phyloP scores from a whole-genome alignment of 2,888 invertebrate species.

The Conops quadrifasciatus region DNA sequence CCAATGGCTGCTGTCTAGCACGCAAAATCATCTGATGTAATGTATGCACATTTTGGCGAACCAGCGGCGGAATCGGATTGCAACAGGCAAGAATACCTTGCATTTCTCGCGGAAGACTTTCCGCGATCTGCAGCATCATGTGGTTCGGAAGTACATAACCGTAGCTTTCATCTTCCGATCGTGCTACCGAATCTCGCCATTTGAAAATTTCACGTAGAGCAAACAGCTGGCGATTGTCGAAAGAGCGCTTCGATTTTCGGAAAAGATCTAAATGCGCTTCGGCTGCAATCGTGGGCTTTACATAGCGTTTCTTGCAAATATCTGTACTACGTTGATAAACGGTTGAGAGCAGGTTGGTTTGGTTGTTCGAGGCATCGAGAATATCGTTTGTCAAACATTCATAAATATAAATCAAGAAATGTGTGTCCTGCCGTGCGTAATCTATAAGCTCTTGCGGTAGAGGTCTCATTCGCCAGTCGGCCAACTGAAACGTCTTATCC shows the following conservation, averaged over 20 bases:
- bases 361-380: conserved; percentile 71
- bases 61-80: conserved; percentile 86
- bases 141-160: conserved; percentile 95
- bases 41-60: conserved; percentile 68
- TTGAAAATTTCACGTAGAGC: conserved; percentile 82
- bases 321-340: conserved; percentile 80
- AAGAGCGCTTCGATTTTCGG: conserved; percentile 78
- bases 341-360: conserved; percentile 72
- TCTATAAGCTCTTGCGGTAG: conserved; percentile 79
- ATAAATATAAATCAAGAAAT: conserved; percentile 91
- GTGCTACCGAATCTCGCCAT: conserved; percentile 88
- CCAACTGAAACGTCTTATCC: conserved; percentile 91
- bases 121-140: conserved; percentile 91
- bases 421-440: conserved; percentile 95
- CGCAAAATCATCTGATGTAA: conserved; percentile 75
- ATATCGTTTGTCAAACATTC: conserved; percentile 80
- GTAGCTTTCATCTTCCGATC: conserved; percentile 90
- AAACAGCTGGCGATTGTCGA: conserved; percentile 84
- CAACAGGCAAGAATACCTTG: conserved; percentile 94
- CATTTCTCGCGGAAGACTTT: conserved; percentile 87
- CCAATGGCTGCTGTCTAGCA: conserved; percentile 75
- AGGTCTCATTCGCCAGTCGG: conserved; percentile 95
- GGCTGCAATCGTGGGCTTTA: conserved; percentile 76
- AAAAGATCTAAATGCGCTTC: conserved; percentile 81
- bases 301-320: conserved; percentile 82